These are phyloP conservation scores for Taenaris catops DNA, from an alignment of 2,888 invertebrate genomes.

Conservation along the genomic window DNA sequence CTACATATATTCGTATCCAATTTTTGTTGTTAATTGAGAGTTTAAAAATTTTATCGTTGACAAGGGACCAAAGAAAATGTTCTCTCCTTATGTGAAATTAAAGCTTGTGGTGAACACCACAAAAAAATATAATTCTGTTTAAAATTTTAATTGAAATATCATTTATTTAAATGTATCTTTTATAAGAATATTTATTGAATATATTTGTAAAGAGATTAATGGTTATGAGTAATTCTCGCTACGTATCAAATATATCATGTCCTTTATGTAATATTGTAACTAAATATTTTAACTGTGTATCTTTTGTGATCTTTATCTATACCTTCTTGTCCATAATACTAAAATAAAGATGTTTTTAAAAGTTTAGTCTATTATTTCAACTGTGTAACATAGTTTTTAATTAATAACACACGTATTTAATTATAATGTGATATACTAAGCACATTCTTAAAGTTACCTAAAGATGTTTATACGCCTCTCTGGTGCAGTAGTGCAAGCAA, in stretches of 20 bases:
- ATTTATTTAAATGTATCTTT: neutral
- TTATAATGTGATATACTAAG: too few species aligned
- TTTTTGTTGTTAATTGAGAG: constrained; percentile 15
- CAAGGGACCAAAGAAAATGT: constrained; percentile 26
- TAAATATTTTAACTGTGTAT: constrained; percentile 26
- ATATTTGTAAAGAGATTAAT: constrained; percentile 2
- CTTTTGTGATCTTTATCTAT: constrained; percentile 33
- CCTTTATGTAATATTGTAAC: constrained; percentile 25
- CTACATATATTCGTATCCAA: constrained; percentile 9
- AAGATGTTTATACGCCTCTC: too few species aligned
- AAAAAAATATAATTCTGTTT: neutral
- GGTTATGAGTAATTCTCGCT: constrained; percentile 10
- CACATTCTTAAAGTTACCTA: too few species aligned
- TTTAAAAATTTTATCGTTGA: constrained; percentile 21
- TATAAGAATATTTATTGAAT: constrained; percentile 1
- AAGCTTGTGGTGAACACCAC: constrained; percentile 11
- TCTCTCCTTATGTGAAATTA: constrained; percentile 17
- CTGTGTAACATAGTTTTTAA: too few species aligned
- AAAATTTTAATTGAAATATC: neutral
- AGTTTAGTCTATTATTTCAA: neutral
- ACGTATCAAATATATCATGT: constrained; percentile 23
- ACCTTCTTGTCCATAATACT: constrained; percentile 33
- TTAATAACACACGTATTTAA: too few species aligned
- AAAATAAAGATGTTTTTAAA: constrained; percentile 31
- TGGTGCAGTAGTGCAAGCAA: too few species aligned